phyloP scores from a whole-genome alignment of 1,140 invertebrate species.

The Stenopsyche tienmushanensis region DNA sequence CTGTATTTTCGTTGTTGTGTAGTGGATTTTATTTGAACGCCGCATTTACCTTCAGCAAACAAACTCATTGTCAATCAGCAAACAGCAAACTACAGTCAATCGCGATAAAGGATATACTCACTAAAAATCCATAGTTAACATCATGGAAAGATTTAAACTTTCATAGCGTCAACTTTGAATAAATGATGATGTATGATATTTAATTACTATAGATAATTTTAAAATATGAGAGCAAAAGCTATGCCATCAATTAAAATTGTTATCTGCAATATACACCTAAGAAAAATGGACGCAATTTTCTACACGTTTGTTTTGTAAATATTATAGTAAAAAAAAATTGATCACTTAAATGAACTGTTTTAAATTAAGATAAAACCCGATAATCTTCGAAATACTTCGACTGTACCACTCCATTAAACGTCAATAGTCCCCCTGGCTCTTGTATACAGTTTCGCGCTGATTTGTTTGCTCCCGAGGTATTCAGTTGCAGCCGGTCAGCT shows the following conservation, averaged over 20 bases:
- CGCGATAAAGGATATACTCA: slow-evolving; percentile 1
- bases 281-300: too few relatives aligned
- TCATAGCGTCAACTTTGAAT: neutral
- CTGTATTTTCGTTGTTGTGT: neutral
- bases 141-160: neutral
- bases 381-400: slow-evolving; percentile 2
- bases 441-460: slow-evolving; percentile 37
- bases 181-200: neutral
- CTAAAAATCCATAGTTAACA: too few relatives aligned
- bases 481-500: slow-evolving; percentile 34
- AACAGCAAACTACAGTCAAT: slow-evolving; percentile 1
- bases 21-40: slow-evolving; percentile 28
- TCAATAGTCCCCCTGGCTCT: slow-evolving; percentile 23
- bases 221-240: too few relatives aligned
- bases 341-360: too few relatives aligned
- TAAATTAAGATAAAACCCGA: neutral
- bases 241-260: too few relatives aligned
- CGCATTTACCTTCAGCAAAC: slow-evolving; percentile 36
- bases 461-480: slow-evolving; percentile 37
- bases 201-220: too few relatives aligned
- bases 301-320: too few relatives aligned
- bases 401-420: slow-evolving; percentile 38
- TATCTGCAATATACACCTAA: too few relatives aligned
- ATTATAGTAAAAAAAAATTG: too few relatives aligned
- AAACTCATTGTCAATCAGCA: slow-evolving; percentile 38